These are phyloP conservation scores for Anaspis maculata DNA, from an alignment of 2,888 invertebrate species.

Conservation along the genomic window DNA sequence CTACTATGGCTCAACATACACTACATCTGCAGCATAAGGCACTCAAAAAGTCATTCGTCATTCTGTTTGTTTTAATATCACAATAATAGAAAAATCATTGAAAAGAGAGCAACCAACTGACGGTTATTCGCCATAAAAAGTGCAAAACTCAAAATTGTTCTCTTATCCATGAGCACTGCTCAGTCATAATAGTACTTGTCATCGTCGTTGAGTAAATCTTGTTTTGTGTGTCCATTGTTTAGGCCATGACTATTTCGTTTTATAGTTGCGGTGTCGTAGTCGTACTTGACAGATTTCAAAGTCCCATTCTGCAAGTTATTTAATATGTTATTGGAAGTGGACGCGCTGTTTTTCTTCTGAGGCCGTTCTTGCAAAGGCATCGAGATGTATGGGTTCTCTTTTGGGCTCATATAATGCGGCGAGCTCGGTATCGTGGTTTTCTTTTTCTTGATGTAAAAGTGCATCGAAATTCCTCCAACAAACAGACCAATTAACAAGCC, in stretches of 20 bases:
- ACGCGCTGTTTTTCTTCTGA: slow-evolving; percentile 36
- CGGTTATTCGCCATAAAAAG: too few species aligned
- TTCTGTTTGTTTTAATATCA: too few species aligned
- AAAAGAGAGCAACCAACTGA: too few species aligned
- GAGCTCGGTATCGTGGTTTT: slow-evolving; percentile 60
- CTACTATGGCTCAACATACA: too few species aligned
- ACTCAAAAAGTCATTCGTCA: too few species aligned
- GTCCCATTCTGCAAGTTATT: slow-evolving; percentile 30
- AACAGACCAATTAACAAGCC: slow-evolving; percentile 23
- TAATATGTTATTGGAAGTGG: slow-evolving; percentile 37
- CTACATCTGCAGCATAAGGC: too few species aligned
- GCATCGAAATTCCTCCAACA: slow-evolving; percentile 29
- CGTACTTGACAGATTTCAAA: slow-evolving; percentile 52
- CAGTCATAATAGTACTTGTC: slow-evolving; percentile 29
- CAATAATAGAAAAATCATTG: too few species aligned
- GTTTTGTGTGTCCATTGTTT: slow-evolving; percentile 50
- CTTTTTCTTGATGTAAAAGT: slow-evolving; percentile 36
- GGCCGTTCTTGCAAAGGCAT: slow-evolving; percentile 72
- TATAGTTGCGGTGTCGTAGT: slow-evolving; percentile 55
- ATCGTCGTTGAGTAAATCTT: slow-evolving; percentile 24
- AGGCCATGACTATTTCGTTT: slow-evolving; percentile 59
- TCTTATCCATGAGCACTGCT: too few species aligned
- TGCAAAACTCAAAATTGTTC: too few species aligned
- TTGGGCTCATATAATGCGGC: slow-evolving; percentile 72
- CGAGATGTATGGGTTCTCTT: slow-evolving; percentile 77